Conservation (phyloP, 2,113 vertebrate genomes). For the Corythoichthys intestinalis region DNA sequence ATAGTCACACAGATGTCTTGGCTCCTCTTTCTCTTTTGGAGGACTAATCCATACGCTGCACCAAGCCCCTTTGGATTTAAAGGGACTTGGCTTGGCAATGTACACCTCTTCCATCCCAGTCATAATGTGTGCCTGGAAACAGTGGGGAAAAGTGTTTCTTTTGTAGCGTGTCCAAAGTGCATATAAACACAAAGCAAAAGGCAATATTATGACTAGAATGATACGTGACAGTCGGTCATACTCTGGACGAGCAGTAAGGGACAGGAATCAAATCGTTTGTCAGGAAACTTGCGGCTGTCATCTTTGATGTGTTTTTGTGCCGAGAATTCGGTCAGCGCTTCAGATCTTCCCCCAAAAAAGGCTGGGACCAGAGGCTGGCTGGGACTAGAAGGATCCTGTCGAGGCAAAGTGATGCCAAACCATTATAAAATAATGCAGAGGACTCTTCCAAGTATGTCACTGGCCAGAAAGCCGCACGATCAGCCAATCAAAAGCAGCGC, state of each 20-base stretch:
- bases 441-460: constrained; percentile 59
- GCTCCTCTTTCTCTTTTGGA: constrained; percentile 59
- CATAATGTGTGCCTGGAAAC: constrained; percentile 53
- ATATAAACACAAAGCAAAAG: constrained; percentile 55
- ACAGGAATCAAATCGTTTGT: constrained; percentile 43
- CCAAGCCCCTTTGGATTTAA: constrained; percentile 61
- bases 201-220: constrained; percentile 40
- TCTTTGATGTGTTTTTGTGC: constrained; percentile 37
- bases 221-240: constrained; percentile 22
- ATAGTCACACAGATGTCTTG: constrained; percentile 74
- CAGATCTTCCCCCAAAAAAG: neutral
- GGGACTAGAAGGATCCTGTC: constrained; percentile 17
- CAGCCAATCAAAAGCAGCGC: constrained; percentile 30
- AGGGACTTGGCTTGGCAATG: constrained; percentile 63
- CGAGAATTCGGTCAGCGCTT: constrained; percentile 1
- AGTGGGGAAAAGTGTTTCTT: constrained; percentile 51
- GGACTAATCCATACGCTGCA: constrained; percentile 60
- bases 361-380: neutral
- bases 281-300: constrained; percentile 32
- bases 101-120: constrained; percentile 60
- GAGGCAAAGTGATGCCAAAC: constrained; percentile 46
- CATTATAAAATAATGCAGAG: constrained; percentile 66
- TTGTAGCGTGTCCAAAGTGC: constrained; percentile 44
- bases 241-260: constrained; percentile 19
- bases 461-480: constrained; percentile 33